Percentiles rank a stretch among this genome's conserved stretches.
Conservation (phyloP, 2,888 invertebrate genomes). For the Sphaerophoria taeniata region DNA sequence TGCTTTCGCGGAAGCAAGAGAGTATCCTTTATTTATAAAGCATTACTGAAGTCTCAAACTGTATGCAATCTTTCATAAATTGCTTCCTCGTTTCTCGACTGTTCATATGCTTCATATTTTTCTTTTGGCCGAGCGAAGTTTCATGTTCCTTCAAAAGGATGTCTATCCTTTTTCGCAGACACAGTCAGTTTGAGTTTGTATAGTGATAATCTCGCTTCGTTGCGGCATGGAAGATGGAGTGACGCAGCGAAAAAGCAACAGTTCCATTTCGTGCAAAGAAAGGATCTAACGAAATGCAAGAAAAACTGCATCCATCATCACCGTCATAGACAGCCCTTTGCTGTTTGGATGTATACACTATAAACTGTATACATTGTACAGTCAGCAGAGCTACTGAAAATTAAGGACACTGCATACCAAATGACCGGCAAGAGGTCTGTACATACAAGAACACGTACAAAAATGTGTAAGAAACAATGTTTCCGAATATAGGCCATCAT, state of each 20-base stretch:
- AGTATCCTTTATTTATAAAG: background rate
- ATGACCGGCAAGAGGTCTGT: conserved; percentile 61
- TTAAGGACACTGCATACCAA: conserved; percentile 72
- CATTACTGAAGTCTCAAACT: background rate
- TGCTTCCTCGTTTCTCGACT: conserved; percentile 50
- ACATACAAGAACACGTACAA: conserved; percentile 7
- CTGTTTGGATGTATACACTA: background rate
- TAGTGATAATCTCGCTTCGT: too few relatives aligned
- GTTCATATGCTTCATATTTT: conserved; percentile 20
- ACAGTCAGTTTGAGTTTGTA: background rate
- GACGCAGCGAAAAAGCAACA: conserved; percentile 7
- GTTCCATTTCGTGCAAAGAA: background rate
- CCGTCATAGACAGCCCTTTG: background rate
- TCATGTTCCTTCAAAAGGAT: conserved; percentile 3
- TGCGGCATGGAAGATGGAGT: background rate
- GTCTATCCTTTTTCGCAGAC: background rate
- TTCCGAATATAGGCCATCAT: conserved; percentile 39
- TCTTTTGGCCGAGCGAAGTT: conserved; percentile 1
- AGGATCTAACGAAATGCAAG: background rate
- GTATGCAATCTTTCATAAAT: conserved; percentile 55
- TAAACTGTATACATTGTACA: background rate
- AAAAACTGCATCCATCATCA: background rate
- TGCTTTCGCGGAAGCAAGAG: too few relatives aligned
- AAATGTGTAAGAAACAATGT: conserved; percentile 54
- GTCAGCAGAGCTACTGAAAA: conserved; percentile 51